Conservation (phyloP, 2,797 vertebrate species). For the Hippocampus kuda region DNA sequence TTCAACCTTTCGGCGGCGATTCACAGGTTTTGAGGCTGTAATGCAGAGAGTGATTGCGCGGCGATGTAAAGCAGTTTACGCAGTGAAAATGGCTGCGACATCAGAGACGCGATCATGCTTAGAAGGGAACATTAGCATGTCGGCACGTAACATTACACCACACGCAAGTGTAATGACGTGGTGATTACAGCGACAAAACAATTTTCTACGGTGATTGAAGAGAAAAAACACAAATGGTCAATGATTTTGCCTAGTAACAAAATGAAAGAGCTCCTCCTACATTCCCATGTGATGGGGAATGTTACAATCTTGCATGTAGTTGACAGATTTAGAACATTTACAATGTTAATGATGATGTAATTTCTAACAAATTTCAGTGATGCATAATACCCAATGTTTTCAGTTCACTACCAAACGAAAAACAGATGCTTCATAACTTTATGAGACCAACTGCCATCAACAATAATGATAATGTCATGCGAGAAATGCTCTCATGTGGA, state of each 20-base stretch:
- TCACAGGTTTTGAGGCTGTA: conserved; percentile 3
- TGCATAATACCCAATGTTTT: background rate
- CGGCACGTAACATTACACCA: background rate
- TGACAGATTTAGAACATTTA: background rate
- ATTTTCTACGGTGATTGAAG: background rate
- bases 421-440: background rate
- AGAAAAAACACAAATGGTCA: background rate
- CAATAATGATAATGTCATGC: too few species aligned
- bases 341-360: background rate
- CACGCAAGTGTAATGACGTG: background rate
- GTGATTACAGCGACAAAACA: background rate
- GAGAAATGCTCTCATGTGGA: too few species aligned
- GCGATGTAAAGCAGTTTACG: background rate
- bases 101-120: background rate
- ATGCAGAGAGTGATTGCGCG: background rate
- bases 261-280: background rate
- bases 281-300: background rate
- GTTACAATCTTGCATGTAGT: background rate
- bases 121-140: background rate
- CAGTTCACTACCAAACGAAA: background rate
- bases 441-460: too few species aligned
- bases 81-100: background rate
- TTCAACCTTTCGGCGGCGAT: conserved; percentile 24
- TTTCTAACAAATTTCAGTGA: background rate
- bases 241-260: conserved; percentile 87